Conservation (phyloP, 2,797 vertebrate species). For the Silurus lanzhouensis region DNA sequence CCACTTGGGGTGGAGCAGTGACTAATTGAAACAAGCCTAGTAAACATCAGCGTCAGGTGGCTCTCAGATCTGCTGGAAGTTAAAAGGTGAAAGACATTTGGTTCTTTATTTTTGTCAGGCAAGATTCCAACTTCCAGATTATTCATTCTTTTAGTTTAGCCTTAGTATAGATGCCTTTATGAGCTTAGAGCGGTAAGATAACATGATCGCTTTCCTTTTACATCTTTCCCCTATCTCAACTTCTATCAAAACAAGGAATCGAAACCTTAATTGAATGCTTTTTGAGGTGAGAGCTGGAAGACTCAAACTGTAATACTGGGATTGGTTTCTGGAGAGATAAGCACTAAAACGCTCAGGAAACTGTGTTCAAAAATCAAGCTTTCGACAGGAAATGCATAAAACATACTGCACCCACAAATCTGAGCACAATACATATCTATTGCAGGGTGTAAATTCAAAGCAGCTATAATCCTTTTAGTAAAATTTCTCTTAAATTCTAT, state of each 20-base stretch:
- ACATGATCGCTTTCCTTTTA: background rate
- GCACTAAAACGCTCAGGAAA: background rate
- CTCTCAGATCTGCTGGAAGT: conserved; percentile 18
- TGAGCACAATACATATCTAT: background rate
- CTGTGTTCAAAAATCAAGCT: background rate
- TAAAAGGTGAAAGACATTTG: background rate
- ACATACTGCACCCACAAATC: background rate
- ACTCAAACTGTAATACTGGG: background rate
- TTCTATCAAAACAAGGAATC: background rate
- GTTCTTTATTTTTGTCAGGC: background rate
- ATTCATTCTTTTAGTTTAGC: background rate
- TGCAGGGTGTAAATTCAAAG: conserved; percentile 24
- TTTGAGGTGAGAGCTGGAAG: background rate
- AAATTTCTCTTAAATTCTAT: conserved; percentile 64
- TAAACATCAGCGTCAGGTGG: background rate
- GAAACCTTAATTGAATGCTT: background rate
- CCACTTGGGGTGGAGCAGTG: conserved; percentile 34
- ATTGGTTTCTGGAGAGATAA: background rate
- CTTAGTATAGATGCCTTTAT: background rate
- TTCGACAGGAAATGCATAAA: background rate
- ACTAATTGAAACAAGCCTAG: conserved; percentile 50
- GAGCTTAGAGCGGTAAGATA: background rate
- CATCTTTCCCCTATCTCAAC: background rate
- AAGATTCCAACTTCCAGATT: background rate
- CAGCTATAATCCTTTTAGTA: conserved; percentile 51